phyloP scores from a whole-genome alignment of 2,797 vertebrate genomes.

The Syngnathus rostellatus region DNA sequence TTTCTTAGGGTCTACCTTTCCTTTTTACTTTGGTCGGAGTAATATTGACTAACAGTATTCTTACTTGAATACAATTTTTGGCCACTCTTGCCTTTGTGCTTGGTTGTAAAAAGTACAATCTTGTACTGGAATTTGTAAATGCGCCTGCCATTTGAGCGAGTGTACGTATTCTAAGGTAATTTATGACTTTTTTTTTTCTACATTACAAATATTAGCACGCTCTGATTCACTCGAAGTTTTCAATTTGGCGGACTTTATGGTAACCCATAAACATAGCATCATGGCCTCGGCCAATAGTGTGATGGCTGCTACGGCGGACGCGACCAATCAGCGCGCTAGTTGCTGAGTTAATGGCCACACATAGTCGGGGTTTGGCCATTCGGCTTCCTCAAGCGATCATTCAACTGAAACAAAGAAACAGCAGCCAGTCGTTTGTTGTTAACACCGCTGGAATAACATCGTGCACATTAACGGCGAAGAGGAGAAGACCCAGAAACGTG shows the following conservation, averaged over 20 bases:
- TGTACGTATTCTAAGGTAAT: too few relatives aligned
- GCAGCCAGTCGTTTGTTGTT: conserved; percentile 13
- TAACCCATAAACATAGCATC: conserved; percentile 8
- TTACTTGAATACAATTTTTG: too few relatives aligned
- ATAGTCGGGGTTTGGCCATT: conserved; percentile 14
- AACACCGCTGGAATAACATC: conserved; percentile 23
- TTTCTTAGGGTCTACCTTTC: too few relatives aligned
- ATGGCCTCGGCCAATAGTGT: conserved; percentile 35
- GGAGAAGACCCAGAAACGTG: conserved; percentile 13
- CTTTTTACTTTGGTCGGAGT: background rate
- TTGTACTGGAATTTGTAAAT: too few relatives aligned
- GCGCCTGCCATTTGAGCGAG: too few relatives aligned
- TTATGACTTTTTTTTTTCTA: too few relatives aligned
- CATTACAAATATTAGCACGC: background rate
- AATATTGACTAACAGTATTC: too few relatives aligned
- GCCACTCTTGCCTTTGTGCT: too few relatives aligned
- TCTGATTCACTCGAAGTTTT: background rate
- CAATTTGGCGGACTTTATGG: conserved; percentile 1
- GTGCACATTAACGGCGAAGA: conserved; percentile 9
- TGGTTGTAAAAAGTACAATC: too few relatives aligned
- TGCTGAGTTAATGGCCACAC: conserved; percentile 39
- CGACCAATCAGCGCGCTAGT: conserved; percentile 45
- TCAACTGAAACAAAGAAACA: conserved; percentile 54
- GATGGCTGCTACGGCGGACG: conserved; percentile 6
- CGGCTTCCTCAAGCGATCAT: conserved; percentile 27